phyloP scores from a whole-genome alignment of 2,797 vertebrate species.

The Anas capensis region DNA sequence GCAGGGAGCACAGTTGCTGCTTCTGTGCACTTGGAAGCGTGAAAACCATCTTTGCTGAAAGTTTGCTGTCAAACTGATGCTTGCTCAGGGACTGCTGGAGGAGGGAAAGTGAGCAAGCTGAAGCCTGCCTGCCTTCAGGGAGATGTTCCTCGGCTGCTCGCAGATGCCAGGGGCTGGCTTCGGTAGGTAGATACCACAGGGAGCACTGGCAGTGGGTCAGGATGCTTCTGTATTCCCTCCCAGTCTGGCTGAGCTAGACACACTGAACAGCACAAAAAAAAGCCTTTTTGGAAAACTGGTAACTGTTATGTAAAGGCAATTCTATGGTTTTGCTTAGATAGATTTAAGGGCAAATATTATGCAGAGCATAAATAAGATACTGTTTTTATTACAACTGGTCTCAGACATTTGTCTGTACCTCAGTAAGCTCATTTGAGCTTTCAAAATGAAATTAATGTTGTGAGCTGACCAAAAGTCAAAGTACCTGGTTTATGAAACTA shows the following conservation, averaged over 20 bases:
- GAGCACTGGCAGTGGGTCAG: not conserved
- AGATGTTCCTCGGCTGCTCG: not conserved
- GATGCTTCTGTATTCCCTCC: not conserved
- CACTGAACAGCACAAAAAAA: not conserved
- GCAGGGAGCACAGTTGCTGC: not conserved
- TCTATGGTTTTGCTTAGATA: not conserved
- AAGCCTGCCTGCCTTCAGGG: not conserved
- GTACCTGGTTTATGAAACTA: accelerated
- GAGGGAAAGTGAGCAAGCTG: not conserved
- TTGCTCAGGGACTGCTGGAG: not conserved
- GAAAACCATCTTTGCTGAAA: not conserved
- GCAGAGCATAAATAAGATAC: not conserved
- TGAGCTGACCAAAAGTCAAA: not conserved
- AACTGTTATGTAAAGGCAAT: not conserved
- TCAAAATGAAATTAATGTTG: not conserved
- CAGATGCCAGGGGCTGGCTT: not conserved
- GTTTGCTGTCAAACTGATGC: not conserved
- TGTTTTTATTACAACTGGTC: not conserved
- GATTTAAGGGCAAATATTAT: not conserved
- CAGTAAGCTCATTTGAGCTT: not conserved
- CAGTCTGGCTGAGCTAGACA: not conserved
- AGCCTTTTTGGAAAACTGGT: not conserved
- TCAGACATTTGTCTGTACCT: not conserved
- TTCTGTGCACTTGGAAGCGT: not conserved
- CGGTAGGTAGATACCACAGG: not conserved